Evolutionary conservation across 2,797 vertebrate species (phyloP).

Genomic region (Coregonus sp.): DNA sequence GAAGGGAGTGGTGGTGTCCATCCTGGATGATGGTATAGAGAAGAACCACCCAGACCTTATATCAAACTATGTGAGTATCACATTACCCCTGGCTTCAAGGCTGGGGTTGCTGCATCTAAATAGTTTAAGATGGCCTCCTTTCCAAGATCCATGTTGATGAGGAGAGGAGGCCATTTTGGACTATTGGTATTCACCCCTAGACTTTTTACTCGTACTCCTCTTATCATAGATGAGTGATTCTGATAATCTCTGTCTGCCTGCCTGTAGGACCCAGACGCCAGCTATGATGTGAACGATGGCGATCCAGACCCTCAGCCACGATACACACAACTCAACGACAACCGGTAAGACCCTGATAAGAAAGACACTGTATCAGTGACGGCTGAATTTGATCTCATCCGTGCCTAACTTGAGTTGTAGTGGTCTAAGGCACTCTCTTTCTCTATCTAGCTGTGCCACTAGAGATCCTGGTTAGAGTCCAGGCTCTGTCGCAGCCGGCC

Average conservation of each 20-base stretch:
- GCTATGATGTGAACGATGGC: constrained; percentile 96
- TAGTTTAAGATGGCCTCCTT: neutral
- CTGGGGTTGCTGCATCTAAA: neutral
- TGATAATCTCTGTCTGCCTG: constrained; percentile 16
- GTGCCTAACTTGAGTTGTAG: too few species aligned
- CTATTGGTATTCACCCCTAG: too few species aligned
- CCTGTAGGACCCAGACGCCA: constrained; percentile 84
- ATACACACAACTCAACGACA: constrained; percentile 97
- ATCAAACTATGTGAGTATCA: constrained; percentile 72
- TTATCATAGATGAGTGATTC: neutral
- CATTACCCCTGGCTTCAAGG: neutral
- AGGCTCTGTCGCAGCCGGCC: too few species aligned
- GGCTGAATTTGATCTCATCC: neutral
- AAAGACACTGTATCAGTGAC: neutral
- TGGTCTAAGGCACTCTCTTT: too few species aligned
- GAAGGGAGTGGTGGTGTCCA: constrained; percentile 92
- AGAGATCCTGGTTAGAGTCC: too few species aligned
- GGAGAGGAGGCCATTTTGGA: too few species aligned
- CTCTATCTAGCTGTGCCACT: too few species aligned
- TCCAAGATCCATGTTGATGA: too few species aligned
- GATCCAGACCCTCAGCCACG: constrained; percentile 95
- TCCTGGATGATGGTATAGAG: constrained; percentile 97
- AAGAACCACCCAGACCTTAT: constrained; percentile 94
- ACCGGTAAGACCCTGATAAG: constrained; percentile 76
- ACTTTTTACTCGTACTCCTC: neutral